Evolutionary conservation across 2,113 vertebrate species (phyloP).

Genomic region (Bungarus multicinctus): DNA sequence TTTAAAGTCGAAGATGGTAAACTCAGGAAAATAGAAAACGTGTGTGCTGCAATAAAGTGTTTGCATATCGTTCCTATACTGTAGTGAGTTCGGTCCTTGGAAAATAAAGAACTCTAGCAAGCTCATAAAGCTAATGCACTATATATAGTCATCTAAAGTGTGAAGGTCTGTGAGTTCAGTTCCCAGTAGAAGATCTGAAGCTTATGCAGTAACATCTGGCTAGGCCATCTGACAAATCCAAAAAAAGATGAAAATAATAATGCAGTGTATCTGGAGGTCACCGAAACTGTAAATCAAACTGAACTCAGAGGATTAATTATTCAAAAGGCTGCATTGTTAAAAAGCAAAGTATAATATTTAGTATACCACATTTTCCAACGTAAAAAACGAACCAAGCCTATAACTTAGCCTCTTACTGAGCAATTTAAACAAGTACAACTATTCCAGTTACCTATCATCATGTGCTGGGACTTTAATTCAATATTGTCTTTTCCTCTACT

Average conservation of each 20-base stretch:
- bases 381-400: neutral
- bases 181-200: neutral
- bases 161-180: neutral
- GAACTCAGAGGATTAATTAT: neutral
- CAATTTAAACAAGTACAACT: neutral
- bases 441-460: neutral
- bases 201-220: neutral
- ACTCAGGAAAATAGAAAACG: neutral
- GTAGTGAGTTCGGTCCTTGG: neutral
- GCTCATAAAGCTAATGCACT: neutral
- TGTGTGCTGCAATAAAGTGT: neutral
- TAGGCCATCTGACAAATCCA: neutral
- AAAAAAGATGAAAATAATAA: neutral
- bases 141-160: neutral
- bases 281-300: neutral
- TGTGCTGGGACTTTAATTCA: neutral
- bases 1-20: neutral
- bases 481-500: neutral
- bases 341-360: neutral
- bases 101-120: neutral
- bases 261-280: neutral
- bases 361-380: neutral
- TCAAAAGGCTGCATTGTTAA: neutral
- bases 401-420: neutral
- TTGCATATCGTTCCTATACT: neutral